Evolutionary conservation across 2,888 invertebrate genomes (phyloP).

Genomic region (Papilio demoleus): DNA sequence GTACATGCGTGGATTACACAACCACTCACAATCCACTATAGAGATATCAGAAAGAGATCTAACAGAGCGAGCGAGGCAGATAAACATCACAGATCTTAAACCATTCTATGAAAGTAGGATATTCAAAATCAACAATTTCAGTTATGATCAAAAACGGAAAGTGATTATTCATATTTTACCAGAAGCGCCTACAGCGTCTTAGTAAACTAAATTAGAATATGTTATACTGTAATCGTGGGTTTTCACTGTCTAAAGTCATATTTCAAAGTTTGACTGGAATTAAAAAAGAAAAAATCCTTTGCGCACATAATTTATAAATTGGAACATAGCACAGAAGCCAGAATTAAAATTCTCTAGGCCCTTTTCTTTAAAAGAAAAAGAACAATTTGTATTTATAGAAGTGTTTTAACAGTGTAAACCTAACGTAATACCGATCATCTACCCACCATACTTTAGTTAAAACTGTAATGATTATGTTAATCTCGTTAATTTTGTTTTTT

Average conservation of each 20-base stretch:
- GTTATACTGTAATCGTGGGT: neutral
- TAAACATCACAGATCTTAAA: constrained; percentile 94
- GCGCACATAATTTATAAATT: no score
- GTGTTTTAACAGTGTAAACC: neutral
- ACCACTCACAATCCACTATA: constrained; percentile 87
- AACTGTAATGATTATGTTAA: neutral
- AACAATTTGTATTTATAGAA: no score
- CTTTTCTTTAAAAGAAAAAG: no score
- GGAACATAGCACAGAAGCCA: no score
- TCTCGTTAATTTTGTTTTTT: no score
- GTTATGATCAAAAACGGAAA: constrained; percentile 92
- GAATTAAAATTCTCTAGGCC: no score
- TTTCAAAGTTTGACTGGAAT: no score
- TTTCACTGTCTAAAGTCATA: no score
- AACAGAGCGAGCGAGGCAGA: constrained; percentile 91
- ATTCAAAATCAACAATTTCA: constrained; percentile 94
- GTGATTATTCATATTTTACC: constrained; percentile 92
- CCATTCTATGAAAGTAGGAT: constrained; percentile 96
- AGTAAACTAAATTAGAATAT: constrained; percentile 45
- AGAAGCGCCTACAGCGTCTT: constrained; percentile 71
- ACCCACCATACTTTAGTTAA: neutral
- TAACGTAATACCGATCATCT: neutral
- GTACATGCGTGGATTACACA: constrained; percentile 89
- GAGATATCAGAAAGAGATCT: constrained; percentile 90
- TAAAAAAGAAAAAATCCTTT: no score